Conservation (phyloP, 2,113 vertebrate genomes). For the Fregetta grallaria region DNA sequence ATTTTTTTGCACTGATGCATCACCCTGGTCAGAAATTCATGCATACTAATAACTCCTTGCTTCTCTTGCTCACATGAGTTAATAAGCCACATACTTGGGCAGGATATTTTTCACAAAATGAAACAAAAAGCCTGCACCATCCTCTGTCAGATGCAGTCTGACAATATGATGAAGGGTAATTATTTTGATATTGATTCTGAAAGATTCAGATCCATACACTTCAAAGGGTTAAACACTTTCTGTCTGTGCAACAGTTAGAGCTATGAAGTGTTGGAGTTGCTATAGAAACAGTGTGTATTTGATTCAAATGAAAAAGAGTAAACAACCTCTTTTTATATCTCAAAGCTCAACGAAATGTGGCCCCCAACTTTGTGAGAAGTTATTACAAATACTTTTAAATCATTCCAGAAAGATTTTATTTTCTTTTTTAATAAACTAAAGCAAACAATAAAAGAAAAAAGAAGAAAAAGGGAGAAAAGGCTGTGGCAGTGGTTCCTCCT, state of each 20-base stretch:
- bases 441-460: not conserved
- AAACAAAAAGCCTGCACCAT: not conserved
- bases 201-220: not conserved
- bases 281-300: slow-evolving; percentile 43
- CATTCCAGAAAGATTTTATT: not conserved
- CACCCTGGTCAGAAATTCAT: not conserved
- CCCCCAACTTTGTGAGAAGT: slow-evolving; percentile 5
- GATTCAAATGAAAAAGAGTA: slow-evolving; percentile 33
- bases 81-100: not conserved
- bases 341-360: slow-evolving; percentile 2
- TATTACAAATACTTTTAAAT: not conserved
- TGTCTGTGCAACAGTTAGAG: slow-evolving; percentile 5
- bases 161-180: not conserved
- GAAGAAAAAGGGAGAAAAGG: not conserved
- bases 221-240: slow-evolving; percentile 49
- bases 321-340: slow-evolving; percentile 34
- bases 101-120: not conserved
- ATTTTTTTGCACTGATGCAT: not conserved
- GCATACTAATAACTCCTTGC: not conserved
- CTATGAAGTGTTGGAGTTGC: slow-evolving; percentile 37
- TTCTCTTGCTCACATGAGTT: not conserved
- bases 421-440: not conserved
- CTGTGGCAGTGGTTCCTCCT: not conserved
- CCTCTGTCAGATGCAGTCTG: not conserved
- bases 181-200: not conserved